A percentile compares a stretch with the other conserved stretches of the same genome.
phyloP scores from a whole-genome alignment of 1,140 invertebrate genomes.

The Heliconius hermathena region DNA sequence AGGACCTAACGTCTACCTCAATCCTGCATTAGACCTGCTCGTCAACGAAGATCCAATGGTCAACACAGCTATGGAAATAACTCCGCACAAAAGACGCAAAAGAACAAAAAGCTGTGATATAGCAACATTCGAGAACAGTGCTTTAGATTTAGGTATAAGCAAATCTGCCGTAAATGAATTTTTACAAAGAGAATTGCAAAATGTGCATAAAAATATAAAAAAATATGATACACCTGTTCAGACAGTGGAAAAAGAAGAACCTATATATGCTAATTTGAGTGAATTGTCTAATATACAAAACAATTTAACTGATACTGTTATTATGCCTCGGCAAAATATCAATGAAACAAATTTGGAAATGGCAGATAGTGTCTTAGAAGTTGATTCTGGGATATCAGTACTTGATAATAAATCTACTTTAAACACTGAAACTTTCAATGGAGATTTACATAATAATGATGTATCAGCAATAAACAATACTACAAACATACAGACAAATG shows the following conservation, averaged over 20 bases:
- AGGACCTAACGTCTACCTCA: constrained; percentile 70
- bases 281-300: constrained; percentile 37
- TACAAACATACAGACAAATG: constrained; percentile 62
- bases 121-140: constrained; percentile 73
- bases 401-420: constrained; percentile 57
- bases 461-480: constrained; percentile 53
- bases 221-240: constrained; percentile 48
- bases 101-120: constrained; percentile 67
- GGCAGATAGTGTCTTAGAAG: constrained; percentile 41
- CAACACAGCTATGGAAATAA: constrained; percentile 79
- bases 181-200: constrained; percentile 68
- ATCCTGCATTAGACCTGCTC: constrained; percentile 75
- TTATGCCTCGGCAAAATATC: constrained; percentile 21
- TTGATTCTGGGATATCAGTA: constrained; percentile 67
- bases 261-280: constrained; percentile 64
- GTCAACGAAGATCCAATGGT: constrained; percentile 78
- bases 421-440: constrained; percentile 38
- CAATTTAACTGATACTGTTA: constrained; percentile 18
- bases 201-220: constrained; percentile 72
- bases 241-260: constrained; percentile 44
- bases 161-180: constrained; percentile 71
- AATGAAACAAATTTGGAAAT: constrained; percentile 31
- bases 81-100: constrained; percentile 70
- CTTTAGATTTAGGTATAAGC: constrained; percentile 70
- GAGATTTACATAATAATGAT: constrained; percentile 45